Base-by-base conservation (phyloP, 1,140 invertebrate genomes). In the Sitophilus oryzae region DNA sequence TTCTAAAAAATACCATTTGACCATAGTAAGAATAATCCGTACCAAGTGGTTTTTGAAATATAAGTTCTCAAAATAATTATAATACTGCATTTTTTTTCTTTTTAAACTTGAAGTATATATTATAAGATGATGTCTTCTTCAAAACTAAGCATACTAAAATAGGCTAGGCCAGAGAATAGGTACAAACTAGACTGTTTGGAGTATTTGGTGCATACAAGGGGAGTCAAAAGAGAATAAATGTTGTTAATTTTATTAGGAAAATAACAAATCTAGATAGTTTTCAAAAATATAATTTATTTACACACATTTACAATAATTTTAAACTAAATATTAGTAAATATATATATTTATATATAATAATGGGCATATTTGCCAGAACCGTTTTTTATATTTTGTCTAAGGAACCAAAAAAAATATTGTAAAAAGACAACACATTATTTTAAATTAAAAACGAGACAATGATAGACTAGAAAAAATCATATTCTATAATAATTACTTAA, bases 231-330 rank as follows among this genome's bases (percentile, higher is more conserved):
- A 16, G 18, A n/a, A n/a, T n/a, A n/a, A n/a, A n/a, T n/a, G n/a
- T n/a, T n/a, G 36, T 38, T 16, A 38, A 14, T 35, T 35, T 35
- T 35, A 35, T 14, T 35, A 35, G 1, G 1, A 1, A 35, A 2
- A 35, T 11, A 5, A 35, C 10, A 38, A 38, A 38, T 16, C 6
- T 38, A 38, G 3, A 37, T 42, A 42, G 18, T 56, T 60, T 60
- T 45, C 48, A 63, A 63, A 63, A 61, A 63, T 63, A 63, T 63
- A 63, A 61, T 58, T 61, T 61, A 63, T 63, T 63, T 63, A 63
- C 62, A 63, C 62, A 63, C 59, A 61, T 63, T 61, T 63, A 63
- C 62, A 63, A 45, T 40, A 56, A 52, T 57, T 57, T 50, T 37
- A 56, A 56, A 56, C 44, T 56, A 56, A 53, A 54, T 51, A 34